phyloP scores from a whole-genome alignment of 2,113 vertebrate species.

The Lates calcarifer region DNA sequence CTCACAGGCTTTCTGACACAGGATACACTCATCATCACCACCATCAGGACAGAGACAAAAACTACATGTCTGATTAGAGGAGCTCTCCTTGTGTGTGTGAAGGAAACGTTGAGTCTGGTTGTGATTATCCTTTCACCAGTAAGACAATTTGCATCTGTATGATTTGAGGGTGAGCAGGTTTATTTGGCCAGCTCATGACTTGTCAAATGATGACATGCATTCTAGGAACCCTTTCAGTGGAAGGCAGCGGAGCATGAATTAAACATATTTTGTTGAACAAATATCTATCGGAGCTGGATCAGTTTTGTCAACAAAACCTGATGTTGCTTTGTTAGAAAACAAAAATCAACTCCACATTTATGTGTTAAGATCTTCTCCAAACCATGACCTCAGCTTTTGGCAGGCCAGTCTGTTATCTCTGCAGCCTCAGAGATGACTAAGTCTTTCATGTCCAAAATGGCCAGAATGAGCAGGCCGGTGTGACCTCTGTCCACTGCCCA shows the following conservation, averaged over 20 bases:
- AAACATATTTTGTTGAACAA: constrained; percentile 40
- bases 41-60: constrained; percentile 45
- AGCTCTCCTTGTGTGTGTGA: not conserved
- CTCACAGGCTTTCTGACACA: not conserved
- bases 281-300: constrained; percentile 26
- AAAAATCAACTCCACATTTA: constrained; percentile 18
- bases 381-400: constrained; percentile 51
- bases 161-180: constrained; percentile 49
- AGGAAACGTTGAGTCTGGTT: constrained; percentile 32
- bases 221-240: constrained; percentile 8
- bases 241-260: constrained; percentile 22
- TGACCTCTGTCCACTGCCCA: constrained; percentile 28
- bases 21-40: constrained; percentile 51
- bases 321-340: constrained; percentile 15
- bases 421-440: constrained; percentile 29
- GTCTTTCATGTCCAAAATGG: constrained; percentile 30
- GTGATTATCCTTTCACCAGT: constrained; percentile 42
- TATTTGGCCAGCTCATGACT: constrained; percentile 23
- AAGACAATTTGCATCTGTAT: constrained; percentile 25
- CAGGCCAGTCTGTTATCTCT: constrained; percentile 39
- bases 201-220: constrained; percentile 30
- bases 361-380: constrained; percentile 15
- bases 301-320: constrained; percentile 23
- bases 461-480: not conserved
- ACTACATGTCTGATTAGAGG: constrained; percentile 22